Conservation (phyloP, 2,113 vertebrate genomes). For the Nansenia antarctica region DNA sequence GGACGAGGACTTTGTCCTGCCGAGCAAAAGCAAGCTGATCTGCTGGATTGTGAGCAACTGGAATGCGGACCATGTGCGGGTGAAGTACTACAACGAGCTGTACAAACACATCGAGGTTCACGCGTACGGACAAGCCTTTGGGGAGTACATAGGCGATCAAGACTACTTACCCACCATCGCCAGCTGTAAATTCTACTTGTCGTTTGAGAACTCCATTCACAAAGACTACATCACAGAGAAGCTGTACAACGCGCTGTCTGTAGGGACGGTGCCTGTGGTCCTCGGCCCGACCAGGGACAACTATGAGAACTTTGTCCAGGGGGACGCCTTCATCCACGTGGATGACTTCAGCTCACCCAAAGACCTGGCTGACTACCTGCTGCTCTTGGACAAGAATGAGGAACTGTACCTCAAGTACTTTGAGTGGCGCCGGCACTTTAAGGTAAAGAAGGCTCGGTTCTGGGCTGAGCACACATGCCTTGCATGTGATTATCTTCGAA, state of each 20-base stretch:
- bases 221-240: conserved; percentile 98
- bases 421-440: conserved; percentile 93
- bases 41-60: conserved; percentile 99
- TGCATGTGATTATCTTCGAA: conserved; percentile 91
- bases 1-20: conserved; percentile 87
- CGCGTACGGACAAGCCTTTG: conserved; percentile 92
- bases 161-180: conserved; percentile 93
- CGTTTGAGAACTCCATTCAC: conserved; percentile 97
- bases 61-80: conserved; percentile 91
- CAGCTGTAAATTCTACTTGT: conserved; percentile 94
- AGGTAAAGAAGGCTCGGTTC: conserved; percentile 89
- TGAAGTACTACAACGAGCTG: conserved; percentile 96
- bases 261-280: conserved; percentile 92
- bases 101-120: conserved; percentile 95
- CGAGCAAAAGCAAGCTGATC: conserved; percentile 92
- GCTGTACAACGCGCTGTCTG: conserved; percentile 92
- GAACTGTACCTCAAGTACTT: conserved; percentile 94
- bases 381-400: conserved; percentile 92
- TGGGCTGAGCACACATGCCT: conserved; percentile 97
- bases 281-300: conserved; percentile 91
- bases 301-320: conserved; percentile 95
- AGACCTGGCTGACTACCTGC: conserved; percentile 92
- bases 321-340: conserved; percentile 94
- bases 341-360: conserved; percentile 92
- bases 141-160: conserved; percentile 88